A percentile compares a stretch with the other conserved stretches of the same genome.
These are phyloP conservation scores for Geopemphigus sp. DNA, from an alignment of 1,140 invertebrate species.

Conservation along the genomic window DNA sequence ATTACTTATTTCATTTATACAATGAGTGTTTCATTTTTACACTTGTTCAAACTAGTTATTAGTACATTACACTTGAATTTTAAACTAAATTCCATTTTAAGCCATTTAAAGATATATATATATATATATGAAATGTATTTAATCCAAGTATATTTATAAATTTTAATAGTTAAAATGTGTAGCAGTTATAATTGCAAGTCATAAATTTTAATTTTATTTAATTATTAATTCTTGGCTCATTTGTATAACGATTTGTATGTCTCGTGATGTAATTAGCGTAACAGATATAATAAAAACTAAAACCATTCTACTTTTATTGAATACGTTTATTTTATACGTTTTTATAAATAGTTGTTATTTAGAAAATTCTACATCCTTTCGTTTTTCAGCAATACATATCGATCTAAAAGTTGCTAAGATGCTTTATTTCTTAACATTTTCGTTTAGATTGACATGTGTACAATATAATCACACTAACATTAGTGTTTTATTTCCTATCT, in stretches of 20 bases:
- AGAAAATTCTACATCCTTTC: background rate
- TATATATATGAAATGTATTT: too few relatives aligned
- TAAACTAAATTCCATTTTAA: too few relatives aligned
- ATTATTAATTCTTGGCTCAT: background rate
- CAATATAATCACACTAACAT: background rate
- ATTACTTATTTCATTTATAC: too few relatives aligned
- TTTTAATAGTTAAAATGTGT: background rate
- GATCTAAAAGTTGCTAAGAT: constrained; percentile 27
- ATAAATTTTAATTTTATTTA: background rate
- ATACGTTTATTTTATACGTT: background rate
- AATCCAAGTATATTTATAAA: too few relatives aligned
- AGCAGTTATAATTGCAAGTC: background rate
- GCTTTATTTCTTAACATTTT: constrained; percentile 26
- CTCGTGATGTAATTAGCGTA: background rate
- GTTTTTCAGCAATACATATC: background rate
- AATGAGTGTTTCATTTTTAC: background rate
- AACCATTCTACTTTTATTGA: background rate
- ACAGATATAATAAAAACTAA: background rate
- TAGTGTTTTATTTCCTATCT: constrained; percentile 7
- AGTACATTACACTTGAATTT: too few relatives aligned
- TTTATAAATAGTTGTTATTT: background rate
- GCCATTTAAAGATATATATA: too few relatives aligned
- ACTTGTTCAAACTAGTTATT: background rate
- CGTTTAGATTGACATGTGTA: background rate
- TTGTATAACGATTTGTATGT: background rate